Evolutionary conservation across 2,888 invertebrate genomes (phyloP).

Genomic region (Harpalus rufipes): DNA sequence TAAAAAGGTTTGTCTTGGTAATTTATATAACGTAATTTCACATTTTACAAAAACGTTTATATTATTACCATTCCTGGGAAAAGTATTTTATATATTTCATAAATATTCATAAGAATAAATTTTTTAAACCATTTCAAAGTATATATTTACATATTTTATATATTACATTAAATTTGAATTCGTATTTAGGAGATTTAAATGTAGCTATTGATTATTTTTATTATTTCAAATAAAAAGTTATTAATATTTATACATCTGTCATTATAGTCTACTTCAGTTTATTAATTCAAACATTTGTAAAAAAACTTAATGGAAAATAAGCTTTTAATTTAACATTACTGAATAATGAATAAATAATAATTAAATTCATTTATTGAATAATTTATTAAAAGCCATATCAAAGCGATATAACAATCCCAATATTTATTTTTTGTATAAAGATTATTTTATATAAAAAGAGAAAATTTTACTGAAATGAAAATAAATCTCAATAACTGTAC

Average conservation of each 20-base stretch:
- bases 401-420: too few relatives aligned
- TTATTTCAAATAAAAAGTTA: neutral
- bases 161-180: conserved; percentile 3
- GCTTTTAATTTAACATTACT: neutral
- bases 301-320: neutral
- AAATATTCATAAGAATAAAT: conserved; percentile 1
- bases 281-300: neutral
- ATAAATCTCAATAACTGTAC: neutral
- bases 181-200: neutral
- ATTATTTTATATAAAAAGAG: neutral
- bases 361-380: neutral
- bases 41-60: neutral
- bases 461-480: neutral
- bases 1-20: too few relatives aligned
- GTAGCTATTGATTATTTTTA: neutral
- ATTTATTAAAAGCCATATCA: neutral
- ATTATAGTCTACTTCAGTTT: too few relatives aligned
- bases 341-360: neutral
- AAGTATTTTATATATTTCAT: neutral
- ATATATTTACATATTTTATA: conserved; percentile 3
- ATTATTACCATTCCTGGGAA: neutral
- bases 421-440: too few relatives aligned
- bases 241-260: neutral
- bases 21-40: too few relatives aligned
- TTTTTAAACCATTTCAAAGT: neutral